These are phyloP conservation scores for Bryconaethiops microstoma DNA, from an alignment of 2,797 vertebrate genomes.

Conservation along the genomic window DNA sequence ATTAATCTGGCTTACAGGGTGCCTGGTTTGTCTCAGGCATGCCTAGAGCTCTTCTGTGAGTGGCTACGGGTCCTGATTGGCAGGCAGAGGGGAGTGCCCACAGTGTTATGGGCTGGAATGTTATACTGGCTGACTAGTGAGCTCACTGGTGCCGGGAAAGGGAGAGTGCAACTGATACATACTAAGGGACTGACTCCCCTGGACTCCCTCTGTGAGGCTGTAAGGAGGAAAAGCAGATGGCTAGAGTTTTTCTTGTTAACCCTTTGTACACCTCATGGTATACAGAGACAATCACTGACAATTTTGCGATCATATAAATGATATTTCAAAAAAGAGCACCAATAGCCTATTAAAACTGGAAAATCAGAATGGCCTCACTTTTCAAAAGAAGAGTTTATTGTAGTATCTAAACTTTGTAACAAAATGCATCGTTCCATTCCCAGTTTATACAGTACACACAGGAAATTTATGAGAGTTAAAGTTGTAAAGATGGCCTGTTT, in stretches of 20 bases:
- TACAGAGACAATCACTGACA: background rate
- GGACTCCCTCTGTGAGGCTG: conserved; percentile 35
- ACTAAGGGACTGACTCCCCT: conserved; percentile 26
- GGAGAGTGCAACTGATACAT: conserved; percentile 40
- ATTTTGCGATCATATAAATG: background rate
- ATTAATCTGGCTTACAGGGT: conserved; percentile 55
- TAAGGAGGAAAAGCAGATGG: conserved; percentile 35
- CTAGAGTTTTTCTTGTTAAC: conserved; percentile 37
- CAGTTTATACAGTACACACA: background rate
- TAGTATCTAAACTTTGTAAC: background rate
- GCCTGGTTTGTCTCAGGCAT: conserved; percentile 41
- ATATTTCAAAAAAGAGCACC: background rate
- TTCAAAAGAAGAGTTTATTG: background rate
- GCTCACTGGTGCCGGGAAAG: conserved; percentile 34
- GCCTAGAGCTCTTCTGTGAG: conserved; percentile 30
- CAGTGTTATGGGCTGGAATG: conserved; percentile 26
- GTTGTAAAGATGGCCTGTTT: background rate
- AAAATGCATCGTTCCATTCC: background rate
- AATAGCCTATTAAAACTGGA: background rate
- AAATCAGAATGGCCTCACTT: background rate
- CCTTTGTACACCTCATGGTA: conserved; percentile 28
- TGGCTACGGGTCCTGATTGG: conserved; percentile 38
- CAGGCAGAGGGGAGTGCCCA: conserved; percentile 31
- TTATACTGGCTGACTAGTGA: conserved; percentile 30
- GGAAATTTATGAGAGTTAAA: background rate